Conservation (phyloP, 1,140 invertebrate species). For the Drosophila willistoni region DNA sequence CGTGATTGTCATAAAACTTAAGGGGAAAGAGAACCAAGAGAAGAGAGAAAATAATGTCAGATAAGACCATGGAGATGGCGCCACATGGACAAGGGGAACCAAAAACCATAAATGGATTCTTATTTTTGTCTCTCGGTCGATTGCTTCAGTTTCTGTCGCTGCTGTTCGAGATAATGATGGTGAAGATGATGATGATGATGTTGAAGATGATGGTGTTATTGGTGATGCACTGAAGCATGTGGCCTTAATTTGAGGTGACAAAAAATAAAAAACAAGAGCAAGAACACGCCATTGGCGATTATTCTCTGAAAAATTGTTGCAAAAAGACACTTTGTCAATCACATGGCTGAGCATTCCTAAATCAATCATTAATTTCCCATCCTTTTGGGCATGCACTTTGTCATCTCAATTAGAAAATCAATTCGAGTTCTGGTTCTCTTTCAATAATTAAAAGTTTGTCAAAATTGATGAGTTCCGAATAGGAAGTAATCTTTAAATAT, state of each 20-base stretch:
- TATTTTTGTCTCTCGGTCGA: conserved; percentile 1
- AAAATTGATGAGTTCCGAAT: too few species aligned
- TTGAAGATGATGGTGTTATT: not conserved
- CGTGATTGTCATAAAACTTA: conserved; percentile 51
- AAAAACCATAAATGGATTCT: conserved; percentile 30
- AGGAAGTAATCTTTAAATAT: too few species aligned
- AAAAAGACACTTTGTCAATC: not conserved
- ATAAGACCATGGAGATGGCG: conserved; percentile 21
- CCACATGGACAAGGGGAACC: conserved; percentile 13
- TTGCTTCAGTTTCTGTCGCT: not conserved
- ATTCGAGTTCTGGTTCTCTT: too few species aligned
- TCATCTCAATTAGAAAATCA: not conserved
- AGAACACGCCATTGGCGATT: not conserved
- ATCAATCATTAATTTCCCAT: not conserved
- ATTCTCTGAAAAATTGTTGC: conserved; percentile 1
- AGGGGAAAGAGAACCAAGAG: not conserved
- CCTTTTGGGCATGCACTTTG: not conserved
- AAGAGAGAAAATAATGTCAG: not conserved
- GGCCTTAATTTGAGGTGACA: conserved; percentile 28
- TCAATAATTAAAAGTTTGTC: too few species aligned
- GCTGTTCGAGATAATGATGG: too few species aligned
- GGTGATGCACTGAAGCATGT: conserved; percentile 34
- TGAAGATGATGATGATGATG: not conserved
- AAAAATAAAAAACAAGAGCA: conserved; percentile 5
- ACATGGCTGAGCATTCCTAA: not conserved